Conservation (phyloP, 1,140 invertebrate genomes). For the Asobara japonica region DNA sequence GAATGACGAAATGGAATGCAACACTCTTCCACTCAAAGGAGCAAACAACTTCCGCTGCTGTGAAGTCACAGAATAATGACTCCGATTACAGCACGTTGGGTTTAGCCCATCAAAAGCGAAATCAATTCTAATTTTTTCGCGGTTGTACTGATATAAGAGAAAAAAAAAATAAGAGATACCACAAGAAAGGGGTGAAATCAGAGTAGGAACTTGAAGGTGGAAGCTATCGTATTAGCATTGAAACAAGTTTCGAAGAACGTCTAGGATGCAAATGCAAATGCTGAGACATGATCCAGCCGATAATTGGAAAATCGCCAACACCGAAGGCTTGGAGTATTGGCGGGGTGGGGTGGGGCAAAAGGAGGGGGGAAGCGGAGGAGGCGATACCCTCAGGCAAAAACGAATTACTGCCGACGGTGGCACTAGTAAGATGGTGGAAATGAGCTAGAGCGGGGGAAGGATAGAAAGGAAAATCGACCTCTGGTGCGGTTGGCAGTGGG, state of each 20-base stretch:
- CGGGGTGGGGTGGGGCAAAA: not conserved
- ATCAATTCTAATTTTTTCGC: slow-evolving; percentile 28
- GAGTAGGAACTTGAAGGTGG: slow-evolving; percentile 22
- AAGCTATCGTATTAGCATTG: slow-evolving; percentile 45
- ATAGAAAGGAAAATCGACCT: not conserved
- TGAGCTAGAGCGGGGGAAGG: not conserved
- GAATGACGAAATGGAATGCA: too few relatives aligned
- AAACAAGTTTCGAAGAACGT: slow-evolving; percentile 44
- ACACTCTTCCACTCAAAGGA: too few relatives aligned
- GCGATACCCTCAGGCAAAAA: not conserved
- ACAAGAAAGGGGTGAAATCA: not conserved
- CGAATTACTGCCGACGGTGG: slow-evolving; percentile 20
- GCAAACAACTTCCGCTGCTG: too few relatives aligned
- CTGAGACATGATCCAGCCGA: slow-evolving; percentile 42
- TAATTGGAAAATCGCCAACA: slow-evolving; percentile 50
- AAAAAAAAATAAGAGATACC: slow-evolving; percentile 6
- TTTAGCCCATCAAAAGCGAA: slow-evolving; percentile 30
- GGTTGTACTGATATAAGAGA: not conserved
- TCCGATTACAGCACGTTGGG: too few relatives aligned
- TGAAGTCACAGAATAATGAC: too few relatives aligned
- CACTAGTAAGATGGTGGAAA: not conserved
- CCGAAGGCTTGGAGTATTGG: slow-evolving; percentile 29
- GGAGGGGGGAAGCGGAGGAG: not conserved
- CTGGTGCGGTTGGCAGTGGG: slow-evolving; percentile 18
- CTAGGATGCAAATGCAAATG: slow-evolving; percentile 42